Base-by-base conservation (phyloP, 2,888 invertebrate genomes). In the Heliconius ethilla region DNA sequence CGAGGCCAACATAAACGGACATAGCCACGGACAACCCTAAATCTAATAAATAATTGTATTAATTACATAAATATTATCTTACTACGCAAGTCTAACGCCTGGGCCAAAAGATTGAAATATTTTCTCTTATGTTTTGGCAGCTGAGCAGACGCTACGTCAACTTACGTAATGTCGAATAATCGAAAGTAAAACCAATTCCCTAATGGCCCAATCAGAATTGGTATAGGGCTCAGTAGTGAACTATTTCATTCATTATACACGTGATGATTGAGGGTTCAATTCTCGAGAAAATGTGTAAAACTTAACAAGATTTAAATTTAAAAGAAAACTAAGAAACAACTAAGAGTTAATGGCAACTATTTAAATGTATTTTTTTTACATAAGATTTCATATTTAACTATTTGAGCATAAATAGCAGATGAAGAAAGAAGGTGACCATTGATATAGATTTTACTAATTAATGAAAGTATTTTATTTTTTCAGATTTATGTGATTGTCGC, bases 121-220 rank as follows among this genome's bases (percentile, higher is more conserved):
- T 40, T 40, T 40, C 59, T 13, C 69, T 13, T 33, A 7, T 33
- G 33, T 69, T 27, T 69, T 75, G 75, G 69, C 69, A 70, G 37
- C 75, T 69, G 75, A 40, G 27, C 51, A 69, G 75, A 75, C 75
- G 51, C 22, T 75, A 62, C 70, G 70, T 70, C 27, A 59, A 22
- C 22, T 59, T n/a, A 33, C 25, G 25, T 51, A 67, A 75, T 51
- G n/a, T n/a, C 29, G n/a, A 51, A 55, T 45, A 25, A 37, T 51
- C 27, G 69, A 75, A 75, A 75, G 75, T 75, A 69, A 75, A 55
- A 75, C 59, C 59, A 10, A 62, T 25, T 40, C 40, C 37, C 67
- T 40, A 40, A 40, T 69, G 15, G 37, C 6, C 67, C 67, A 40
- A 69, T 40, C 25, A 25, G 7, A 69, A 69, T 40, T 11, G 7